These are phyloP conservation scores for Vulpes ferrilata DNA, from an alignment of 2,113 vertebrate species.

Conservation along the genomic window DNA sequence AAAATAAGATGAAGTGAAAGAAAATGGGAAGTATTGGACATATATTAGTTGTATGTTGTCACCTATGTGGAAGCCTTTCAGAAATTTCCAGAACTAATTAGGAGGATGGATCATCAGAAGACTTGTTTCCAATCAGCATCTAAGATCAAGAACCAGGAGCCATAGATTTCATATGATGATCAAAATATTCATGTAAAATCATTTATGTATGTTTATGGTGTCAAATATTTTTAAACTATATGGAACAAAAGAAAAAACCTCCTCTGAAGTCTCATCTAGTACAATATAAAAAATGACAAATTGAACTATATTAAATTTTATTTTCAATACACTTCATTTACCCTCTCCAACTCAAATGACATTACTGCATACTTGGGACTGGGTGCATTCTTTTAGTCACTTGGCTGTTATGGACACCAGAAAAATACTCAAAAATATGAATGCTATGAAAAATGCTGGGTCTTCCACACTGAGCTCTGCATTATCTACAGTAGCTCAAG, in stretches of 20 bases:
- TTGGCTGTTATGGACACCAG: not conserved
- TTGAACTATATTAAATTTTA: not conserved
- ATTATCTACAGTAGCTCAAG: not conserved
- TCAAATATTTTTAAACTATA: not conserved
- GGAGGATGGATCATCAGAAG: not conserved
- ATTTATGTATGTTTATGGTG: not conserved
- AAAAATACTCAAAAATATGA: not conserved
- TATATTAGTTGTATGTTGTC: not conserved
- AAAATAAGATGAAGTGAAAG: not conserved
- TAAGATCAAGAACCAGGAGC: not conserved
- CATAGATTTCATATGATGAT: not conserved
- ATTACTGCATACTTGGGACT: not conserved
- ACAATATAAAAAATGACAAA: not conserved
- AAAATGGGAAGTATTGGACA: not conserved
- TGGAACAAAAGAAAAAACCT: not conserved
- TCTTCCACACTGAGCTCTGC: fast-evolving
- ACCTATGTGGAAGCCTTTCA: not conserved
- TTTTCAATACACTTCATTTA: not conserved
- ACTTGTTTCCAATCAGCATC: not conserved
- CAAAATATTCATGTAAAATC: not conserved
- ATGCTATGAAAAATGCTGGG: not conserved
- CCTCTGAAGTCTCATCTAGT: not conserved
- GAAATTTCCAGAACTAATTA: not conserved
- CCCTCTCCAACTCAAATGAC: not conserved
- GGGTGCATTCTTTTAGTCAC: not conserved